Evolutionary conservation across 2,888 invertebrate species (phyloP).

Genomic region (Apamea crenata): DNA sequence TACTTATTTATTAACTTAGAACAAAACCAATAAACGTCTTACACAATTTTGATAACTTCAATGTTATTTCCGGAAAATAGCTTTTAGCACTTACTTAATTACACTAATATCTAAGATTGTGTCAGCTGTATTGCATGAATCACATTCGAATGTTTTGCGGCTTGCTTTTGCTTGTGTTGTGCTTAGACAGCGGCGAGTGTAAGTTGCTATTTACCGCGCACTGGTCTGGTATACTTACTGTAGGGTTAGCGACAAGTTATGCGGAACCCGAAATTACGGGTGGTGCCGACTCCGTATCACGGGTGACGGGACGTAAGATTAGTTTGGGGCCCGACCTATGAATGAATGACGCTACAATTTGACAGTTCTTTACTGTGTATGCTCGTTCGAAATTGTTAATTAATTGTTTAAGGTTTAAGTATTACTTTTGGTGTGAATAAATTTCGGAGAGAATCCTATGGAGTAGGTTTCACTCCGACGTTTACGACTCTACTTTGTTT

Average conservation of each 20-base stretch:
- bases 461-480: too few relatives aligned
- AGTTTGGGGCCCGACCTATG: too few relatives aligned
- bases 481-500: not conserved
- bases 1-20: not conserved
- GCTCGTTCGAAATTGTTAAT: too few relatives aligned
- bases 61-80: not conserved
- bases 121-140: not conserved
- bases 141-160: too few relatives aligned
- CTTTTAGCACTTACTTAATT: not conserved
- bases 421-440: too few relatives aligned
- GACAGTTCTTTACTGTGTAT: too few relatives aligned
- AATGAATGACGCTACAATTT: too few relatives aligned
- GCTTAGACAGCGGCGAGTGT: not conserved
- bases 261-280: not conserved
- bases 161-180: too few relatives aligned
- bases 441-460: too few relatives aligned
- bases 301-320: too few relatives aligned
- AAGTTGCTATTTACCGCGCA: not conserved
- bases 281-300: too few relatives aligned
- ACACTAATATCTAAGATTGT: not conserved
- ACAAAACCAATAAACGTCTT: not conserved
- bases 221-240: not conserved
- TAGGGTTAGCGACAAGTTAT: not conserved
- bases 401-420: too few relatives aligned
- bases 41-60: not conserved